phyloP scores from a whole-genome alignment of 2,113 vertebrate species.

The Sceloporus tristichus region DNA sequence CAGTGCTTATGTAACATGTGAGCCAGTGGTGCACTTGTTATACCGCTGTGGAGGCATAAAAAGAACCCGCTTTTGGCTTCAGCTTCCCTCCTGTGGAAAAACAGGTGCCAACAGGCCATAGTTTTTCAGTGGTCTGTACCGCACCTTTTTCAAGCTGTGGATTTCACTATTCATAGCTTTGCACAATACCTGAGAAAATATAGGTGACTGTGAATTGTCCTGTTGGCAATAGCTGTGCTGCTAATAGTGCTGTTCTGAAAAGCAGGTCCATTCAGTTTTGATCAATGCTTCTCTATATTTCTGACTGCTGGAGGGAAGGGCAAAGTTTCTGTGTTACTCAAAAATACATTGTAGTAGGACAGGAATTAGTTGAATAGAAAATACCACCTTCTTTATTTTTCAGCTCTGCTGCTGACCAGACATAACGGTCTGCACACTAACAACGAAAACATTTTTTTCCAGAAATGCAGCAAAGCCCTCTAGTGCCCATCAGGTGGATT shows the following conservation, averaged over 20 bases:
- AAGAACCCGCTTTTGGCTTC: too few species aligned
- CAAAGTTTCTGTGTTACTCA: not conserved
- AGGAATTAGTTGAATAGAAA: not conserved
- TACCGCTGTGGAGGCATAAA: too few species aligned
- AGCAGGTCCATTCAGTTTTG: not conserved
- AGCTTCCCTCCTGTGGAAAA: too few species aligned
- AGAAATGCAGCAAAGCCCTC: slow-evolving; percentile 43
- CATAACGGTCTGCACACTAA: not conserved
- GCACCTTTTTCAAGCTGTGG: too few species aligned
- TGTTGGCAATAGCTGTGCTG: not conserved
- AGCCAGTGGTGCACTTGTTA: too few species aligned
- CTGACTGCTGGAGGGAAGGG: too few species aligned
- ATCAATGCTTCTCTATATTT: not conserved
- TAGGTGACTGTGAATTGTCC: not conserved
- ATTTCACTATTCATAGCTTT: not conserved
- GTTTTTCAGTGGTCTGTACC: too few species aligned
- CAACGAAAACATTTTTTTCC: not conserved
- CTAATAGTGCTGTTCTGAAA: not conserved
- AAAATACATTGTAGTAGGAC: not conserved
- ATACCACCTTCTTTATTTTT: not conserved
- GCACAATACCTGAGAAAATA: not conserved
- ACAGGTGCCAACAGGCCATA: too few species aligned
- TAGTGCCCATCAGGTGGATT: slow-evolving; percentile 44
- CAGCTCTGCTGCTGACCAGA: too few species aligned
- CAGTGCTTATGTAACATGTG: too few species aligned